Evolutionary conservation across 2,797 vertebrate species (phyloP).

Genomic region (Pangasius krempfi): DNA sequence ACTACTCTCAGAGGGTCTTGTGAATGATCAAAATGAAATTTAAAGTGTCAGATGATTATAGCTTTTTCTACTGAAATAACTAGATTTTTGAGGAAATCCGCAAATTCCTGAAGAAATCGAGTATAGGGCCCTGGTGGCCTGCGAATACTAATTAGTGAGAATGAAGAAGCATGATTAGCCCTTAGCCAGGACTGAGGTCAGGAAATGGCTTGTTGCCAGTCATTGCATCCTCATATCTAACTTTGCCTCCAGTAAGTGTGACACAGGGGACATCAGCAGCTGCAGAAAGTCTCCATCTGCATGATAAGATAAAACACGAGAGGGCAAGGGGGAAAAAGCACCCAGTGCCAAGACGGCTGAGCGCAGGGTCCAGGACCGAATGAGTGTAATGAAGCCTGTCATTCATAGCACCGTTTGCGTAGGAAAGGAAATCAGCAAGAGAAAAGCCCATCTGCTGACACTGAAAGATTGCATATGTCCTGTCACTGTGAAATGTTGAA

Average conservation of each 20-base stretch:
- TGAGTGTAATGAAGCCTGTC: conserved; percentile 55
- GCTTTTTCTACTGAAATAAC: neutral
- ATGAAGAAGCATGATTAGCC: conserved; percentile 42
- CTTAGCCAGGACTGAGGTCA: conserved; percentile 61
- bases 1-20: neutral
- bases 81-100: neutral
- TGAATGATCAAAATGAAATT: neutral
- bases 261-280: conserved; percentile 69
- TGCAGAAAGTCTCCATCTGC: conserved; percentile 70
- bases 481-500: conserved; percentile 42
- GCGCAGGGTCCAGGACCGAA: conserved; percentile 18
- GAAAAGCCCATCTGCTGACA: conserved; percentile 53
- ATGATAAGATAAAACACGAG: conserved; percentile 76
- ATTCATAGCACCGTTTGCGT: conserved; percentile 33
- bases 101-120: neutral
- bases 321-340: conserved; percentile 66
- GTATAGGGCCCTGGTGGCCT: neutral
- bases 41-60: neutral
- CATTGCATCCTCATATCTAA: conserved; percentile 70
- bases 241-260: conserved; percentile 73
- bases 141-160: conserved; percentile 1
- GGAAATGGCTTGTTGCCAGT: conserved; percentile 65
- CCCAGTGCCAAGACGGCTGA: conserved; percentile 62
- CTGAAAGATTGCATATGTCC: conserved; percentile 37
- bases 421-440: conserved; percentile 22